Evolutionary conservation across 1,140 invertebrate genomes (phyloP).

Genomic region (Cyrtorhinus lividipennis): DNA sequence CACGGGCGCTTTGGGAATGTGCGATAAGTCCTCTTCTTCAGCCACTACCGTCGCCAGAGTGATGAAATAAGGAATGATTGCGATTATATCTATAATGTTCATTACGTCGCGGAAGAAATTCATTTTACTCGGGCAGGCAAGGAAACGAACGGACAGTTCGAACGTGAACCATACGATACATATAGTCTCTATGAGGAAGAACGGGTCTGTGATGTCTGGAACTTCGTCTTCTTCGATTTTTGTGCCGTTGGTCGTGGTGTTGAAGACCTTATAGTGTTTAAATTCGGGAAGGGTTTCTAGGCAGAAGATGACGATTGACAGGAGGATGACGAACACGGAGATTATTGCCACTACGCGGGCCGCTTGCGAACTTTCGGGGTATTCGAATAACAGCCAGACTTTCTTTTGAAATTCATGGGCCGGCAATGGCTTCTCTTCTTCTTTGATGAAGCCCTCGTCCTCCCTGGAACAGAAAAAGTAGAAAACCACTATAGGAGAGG

Average conservation of each 20-base stretch:
- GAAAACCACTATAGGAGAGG: no score
- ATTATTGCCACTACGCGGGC: constrained; percentile 98
- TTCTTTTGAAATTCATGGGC: constrained; percentile 92
- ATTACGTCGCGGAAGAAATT: constrained; percentile 98
- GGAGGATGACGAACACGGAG: constrained; percentile 95
- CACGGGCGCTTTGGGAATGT: constrained; percentile 70
- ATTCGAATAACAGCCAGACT: constrained; percentile 98
- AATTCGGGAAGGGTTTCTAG: constrained; percentile 98
- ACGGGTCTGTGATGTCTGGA: constrained; percentile 90
- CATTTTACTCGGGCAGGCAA: constrained; percentile 95
- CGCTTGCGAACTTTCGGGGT: constrained; percentile 97
- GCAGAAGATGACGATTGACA: constrained; percentile 99
- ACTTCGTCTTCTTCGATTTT: constrained; percentile 93
- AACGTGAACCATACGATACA: constrained; percentile 99
- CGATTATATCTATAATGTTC: constrained; percentile 99
- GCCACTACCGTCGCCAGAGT: constrained; percentile 95
- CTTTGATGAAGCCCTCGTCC: constrained; percentile 93
- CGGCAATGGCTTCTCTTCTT: constrained; percentile 89
- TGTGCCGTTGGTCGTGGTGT: constrained; percentile 84
- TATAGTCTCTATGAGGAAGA: constrained; percentile 96
- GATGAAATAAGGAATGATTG: constrained; percentile 99
- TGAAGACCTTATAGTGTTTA: constrained; percentile 97
- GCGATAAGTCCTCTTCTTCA: constrained; percentile 76
- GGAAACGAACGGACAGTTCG: constrained; percentile 94
- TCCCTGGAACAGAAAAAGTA: constrained; percentile 64